Percentiles rank a stretch among this genome's conserved stretches.
Evolutionary conservation across 1,140 invertebrate genomes (phyloP).

Genomic region (Pteromalus puparum): DNA sequence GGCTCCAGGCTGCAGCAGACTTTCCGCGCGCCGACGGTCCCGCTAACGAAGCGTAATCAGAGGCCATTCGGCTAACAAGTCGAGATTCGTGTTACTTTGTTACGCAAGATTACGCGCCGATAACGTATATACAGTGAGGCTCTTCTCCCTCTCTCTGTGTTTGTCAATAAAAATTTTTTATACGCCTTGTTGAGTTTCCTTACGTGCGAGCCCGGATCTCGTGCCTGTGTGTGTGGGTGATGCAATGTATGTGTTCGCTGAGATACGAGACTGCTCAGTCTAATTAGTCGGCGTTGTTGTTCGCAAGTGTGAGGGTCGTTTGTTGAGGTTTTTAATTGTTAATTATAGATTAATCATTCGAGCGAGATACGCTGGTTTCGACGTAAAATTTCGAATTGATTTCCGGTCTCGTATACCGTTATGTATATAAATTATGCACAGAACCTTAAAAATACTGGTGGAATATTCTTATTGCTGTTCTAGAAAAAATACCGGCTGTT

Average conservation of each 20-base stretch:
- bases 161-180: constrained; percentile 47
- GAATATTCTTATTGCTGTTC: too few relatives aligned
- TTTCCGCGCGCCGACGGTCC: constrained; percentile 18
- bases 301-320: not conserved
- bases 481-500: too few relatives aligned
- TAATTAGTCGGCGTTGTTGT: not conserved
- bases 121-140: not conserved
- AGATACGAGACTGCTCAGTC: not conserved
- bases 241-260: not conserved
- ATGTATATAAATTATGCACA: not conserved
- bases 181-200: constrained; percentile 24
- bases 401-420: not conserved
- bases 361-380: too few relatives aligned
- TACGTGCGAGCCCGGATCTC: not conserved
- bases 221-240: not conserved
- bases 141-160: not conserved
- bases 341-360: not conserved
- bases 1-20: not conserved
- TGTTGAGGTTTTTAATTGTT: not conserved
- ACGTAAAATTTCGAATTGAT: not conserved
- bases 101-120: constrained; percentile 41
- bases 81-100: constrained; percentile 29
- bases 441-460: too few relatives aligned
- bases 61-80: constrained; percentile 28
- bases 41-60: constrained; percentile 46